phyloP scores from a whole-genome alignment of 2,113 vertebrate species.

The Lagopus leucura region DNA sequence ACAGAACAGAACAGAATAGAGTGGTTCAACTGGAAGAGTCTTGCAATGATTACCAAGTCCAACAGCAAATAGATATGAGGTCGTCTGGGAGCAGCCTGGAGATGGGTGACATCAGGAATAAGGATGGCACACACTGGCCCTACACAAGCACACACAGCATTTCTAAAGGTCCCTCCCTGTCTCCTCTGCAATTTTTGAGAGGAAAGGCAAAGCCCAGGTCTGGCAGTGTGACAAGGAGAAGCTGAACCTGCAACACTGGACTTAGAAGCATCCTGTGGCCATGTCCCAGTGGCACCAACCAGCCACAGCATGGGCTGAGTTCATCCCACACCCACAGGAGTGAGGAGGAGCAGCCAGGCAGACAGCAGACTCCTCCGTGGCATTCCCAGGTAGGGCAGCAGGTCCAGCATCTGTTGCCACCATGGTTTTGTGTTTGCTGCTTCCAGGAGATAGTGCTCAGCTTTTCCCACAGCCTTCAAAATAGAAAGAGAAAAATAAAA shows the following conservation, averaged over 20 bases:
- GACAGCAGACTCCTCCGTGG: background rate
- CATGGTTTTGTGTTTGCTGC: constrained; percentile 13
- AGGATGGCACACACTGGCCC: background rate
- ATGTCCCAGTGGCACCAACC: background rate
- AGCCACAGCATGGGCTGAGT: background rate
- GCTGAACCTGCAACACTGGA: background rate
- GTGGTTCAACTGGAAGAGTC: background rate
- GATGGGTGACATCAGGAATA: background rate
- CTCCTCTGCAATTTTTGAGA: background rate
- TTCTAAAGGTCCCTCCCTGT: background rate
- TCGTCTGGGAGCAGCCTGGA: background rate
- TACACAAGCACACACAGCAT: background rate
- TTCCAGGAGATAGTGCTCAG: constrained; percentile 47
- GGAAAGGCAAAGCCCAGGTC: background rate
- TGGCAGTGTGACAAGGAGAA: background rate
- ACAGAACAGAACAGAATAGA: no score
- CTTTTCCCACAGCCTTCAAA: constrained; percentile 61
- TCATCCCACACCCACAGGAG: background rate
- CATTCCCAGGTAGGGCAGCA: constrained; percentile 2
- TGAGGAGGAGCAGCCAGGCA: background rate
- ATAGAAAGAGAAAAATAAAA: constrained; percentile 65
- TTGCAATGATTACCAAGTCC: background rate
- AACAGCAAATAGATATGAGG: background rate
- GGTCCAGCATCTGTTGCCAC: constrained; percentile 39
- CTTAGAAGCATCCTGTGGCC: background rate